Conservation (phyloP, 2,888 invertebrate genomes). For the Teleogryllus oceanicus region DNA sequence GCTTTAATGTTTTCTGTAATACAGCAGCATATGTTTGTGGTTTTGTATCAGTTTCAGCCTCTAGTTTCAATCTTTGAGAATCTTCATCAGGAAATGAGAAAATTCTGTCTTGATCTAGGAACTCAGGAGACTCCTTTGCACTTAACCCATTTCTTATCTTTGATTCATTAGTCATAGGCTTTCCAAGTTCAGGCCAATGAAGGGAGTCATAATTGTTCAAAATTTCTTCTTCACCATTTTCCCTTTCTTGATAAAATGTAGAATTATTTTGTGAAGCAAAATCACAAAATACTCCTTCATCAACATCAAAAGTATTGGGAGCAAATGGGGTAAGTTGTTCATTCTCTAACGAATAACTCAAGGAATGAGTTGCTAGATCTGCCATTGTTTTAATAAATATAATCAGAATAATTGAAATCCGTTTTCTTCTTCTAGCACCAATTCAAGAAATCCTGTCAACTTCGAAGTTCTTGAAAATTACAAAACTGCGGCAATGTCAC, state of each 20-base stretch:
- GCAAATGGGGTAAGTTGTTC: neutral
- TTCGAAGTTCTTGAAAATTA: too few species aligned
- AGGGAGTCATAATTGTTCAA: neutral
- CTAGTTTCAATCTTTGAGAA: neutral
- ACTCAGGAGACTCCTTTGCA: neutral
- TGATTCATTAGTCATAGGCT: neutral
- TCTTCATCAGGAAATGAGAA: neutral
- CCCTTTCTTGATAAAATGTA: neutral
- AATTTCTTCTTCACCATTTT: neutral
- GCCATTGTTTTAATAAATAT: neutral
- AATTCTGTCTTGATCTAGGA: neutral
- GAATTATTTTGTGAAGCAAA: neutral
- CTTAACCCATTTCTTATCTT: neutral
- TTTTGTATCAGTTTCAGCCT: neutral
- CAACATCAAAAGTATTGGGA: neutral
- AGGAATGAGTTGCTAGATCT: neutral
- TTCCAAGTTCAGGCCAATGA: neutral
- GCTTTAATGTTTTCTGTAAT: neutral
- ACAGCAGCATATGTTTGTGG: neutral
- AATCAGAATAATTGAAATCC: too few species aligned
- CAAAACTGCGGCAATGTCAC: too few species aligned
- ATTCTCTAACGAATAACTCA: neutral
- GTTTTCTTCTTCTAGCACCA: too few species aligned
- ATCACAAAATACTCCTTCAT: neutral
- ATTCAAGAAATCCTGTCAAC: too few species aligned